Base-by-base conservation (phyloP, 1,140 invertebrate species). In the Cyphomyrmex costatus region DNA sequence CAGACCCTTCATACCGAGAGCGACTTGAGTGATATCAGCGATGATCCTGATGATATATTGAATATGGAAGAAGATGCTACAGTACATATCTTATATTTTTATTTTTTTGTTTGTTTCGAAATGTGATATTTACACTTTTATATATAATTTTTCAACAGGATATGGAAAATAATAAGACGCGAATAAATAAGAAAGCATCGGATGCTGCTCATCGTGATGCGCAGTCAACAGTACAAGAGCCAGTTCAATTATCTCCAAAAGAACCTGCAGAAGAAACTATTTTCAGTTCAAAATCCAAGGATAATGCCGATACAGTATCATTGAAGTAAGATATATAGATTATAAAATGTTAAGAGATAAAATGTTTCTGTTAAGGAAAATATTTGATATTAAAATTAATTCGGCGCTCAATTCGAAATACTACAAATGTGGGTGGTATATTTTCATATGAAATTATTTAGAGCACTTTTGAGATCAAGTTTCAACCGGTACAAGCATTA, bases 21-120 rank as follows among this genome's bases (percentile, higher is more conserved):
- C 89, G 97, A 98, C 90, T 95, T 98, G 4, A 98, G 98, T 94
- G 98, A 98, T 94, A 98, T 98, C 51, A 98, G 97, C 92, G 98
- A 98, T 92, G 98, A 98, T 94, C 97, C 97, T 68, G 98, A 98
- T 94, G 98, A 98, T 88, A 98, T 98, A 91, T 95, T 98, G 1
- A 97, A 98, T 88, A 96, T 97, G 94, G 97, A 97, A 87, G 97
- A 97, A 93, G 97, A 95, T 65, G 92, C 93, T 6, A 66, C 79
- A 8, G 90, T 91, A 85, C 1, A 30, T 53, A 58, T 65, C 2
- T 0, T 42, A 36, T 53, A 65, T 42, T 60, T 33, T 68, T 86
- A 8, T 85, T 86, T 85, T 85, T 90, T 76, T 89, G n/a, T 30
- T 63, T 77, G 36, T 12, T 76, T n/a, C 2, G 46, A 21, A 70